These are phyloP conservation scores for Tangara arthus DNA, from an alignment of 2,797 vertebrate genomes.

Conservation along the genomic window DNA sequence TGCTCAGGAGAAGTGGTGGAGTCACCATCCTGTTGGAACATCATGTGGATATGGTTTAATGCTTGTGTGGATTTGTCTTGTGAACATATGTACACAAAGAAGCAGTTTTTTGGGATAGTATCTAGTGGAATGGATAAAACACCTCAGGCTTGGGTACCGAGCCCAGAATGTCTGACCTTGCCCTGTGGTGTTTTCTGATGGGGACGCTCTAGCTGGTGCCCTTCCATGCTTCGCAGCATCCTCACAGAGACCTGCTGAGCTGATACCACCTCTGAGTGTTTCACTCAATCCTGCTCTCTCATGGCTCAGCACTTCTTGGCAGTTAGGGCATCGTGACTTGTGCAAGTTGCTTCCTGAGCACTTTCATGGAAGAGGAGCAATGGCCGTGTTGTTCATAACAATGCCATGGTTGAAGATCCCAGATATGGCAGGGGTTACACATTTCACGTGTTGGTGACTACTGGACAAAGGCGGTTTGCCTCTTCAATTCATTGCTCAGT, in stretches of 20 bases:
- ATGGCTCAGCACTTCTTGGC: not conserved
- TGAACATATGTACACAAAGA: not conserved
- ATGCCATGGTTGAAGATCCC: not conserved
- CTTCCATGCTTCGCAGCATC: not conserved
- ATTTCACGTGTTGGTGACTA: not conserved
- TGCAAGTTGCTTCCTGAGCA: not conserved
- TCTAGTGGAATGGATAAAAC: not conserved
- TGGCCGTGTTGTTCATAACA: fast-evolving
- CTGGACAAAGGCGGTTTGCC: not conserved
- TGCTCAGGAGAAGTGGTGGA: not conserved
- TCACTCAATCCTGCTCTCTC: fast-evolving
- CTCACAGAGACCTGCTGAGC: not conserved
- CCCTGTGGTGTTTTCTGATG: not conserved
- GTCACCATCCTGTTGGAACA: not conserved
- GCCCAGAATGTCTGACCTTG: not conserved
- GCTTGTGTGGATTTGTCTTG: not conserved
- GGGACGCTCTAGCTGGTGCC: not conserved
- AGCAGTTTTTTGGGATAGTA: not conserved
- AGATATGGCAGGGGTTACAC: not conserved
- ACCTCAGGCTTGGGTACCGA: not conserved
- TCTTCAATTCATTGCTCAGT: not conserved
- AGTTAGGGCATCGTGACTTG: not conserved
- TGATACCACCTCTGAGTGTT: not conserved
- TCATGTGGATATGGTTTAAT: not conserved
- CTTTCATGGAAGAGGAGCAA: not conserved